These are phyloP conservation scores for Drosophila punjabiensis DNA, from an alignment of 1,140 invertebrate genomes.

Conservation along the genomic window DNA sequence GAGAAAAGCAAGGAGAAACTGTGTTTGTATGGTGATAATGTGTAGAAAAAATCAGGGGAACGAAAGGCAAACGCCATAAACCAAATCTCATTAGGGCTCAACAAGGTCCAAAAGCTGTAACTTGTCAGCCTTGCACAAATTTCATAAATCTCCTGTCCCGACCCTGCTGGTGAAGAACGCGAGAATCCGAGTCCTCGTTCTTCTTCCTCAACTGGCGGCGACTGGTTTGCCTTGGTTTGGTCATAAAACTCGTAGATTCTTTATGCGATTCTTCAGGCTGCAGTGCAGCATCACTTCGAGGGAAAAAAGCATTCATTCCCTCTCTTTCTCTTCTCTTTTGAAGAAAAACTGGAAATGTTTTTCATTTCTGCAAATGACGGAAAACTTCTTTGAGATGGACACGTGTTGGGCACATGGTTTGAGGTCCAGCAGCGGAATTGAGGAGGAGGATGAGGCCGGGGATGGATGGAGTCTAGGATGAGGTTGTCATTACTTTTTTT, in stretches of 20 bases:
- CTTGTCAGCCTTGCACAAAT: conserved; percentile 52
- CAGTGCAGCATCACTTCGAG: conserved; percentile 12
- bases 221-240: conserved; percentile 70
- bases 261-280: conserved; percentile 10
- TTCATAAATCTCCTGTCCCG: conserved; percentile 42
- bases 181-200: conserved; percentile 21
- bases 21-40: conserved; percentile 30
- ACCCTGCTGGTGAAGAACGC: background rate
- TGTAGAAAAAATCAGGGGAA: background rate
- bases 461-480: background rate
- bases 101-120: conserved; percentile 40
- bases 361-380: conserved; percentile 67
- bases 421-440: conserved; percentile 3
- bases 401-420: conserved; percentile 56
- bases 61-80: conserved; percentile 23
- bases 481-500: conserved; percentile 36
- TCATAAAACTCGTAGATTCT: conserved; percentile 62
- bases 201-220: conserved; percentile 2
- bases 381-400: conserved; percentile 49
- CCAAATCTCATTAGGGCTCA: conserved; percentile 39
- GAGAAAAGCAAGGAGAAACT: background rate
- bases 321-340: conserved; percentile 30
- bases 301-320: conserved; percentile 51
- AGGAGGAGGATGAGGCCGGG: background rate
- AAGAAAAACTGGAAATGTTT: conserved; percentile 66